These are phyloP conservation scores for Pediacus dermestoides DNA, from an alignment of 2,888 invertebrate genomes.

Conservation along the genomic window DNA sequence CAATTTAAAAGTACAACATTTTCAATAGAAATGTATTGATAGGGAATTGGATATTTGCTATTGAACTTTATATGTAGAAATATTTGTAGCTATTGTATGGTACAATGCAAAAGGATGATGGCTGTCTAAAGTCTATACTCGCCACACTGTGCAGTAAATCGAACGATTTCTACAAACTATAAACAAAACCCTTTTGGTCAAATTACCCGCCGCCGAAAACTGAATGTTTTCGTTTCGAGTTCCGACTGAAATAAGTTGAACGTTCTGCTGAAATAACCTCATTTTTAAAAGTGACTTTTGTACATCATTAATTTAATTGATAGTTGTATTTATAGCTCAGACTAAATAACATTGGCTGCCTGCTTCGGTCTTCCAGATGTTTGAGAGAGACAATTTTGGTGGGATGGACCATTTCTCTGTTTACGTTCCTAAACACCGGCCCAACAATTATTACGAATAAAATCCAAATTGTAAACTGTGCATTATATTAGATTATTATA, in stretches of 20 bases:
- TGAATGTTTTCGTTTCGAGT: too few species aligned
- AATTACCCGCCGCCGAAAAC: too few species aligned
- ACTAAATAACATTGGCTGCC: slow-evolving; percentile 40
- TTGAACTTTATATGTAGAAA: slow-evolving; percentile 23
- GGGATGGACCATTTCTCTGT: slow-evolving; percentile 30
- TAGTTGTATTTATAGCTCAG: slow-evolving; percentile 46
- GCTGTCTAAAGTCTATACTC: too few species aligned
- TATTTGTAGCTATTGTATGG: slow-evolving; percentile 19
- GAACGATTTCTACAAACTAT: too few species aligned
- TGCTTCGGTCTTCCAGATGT: slow-evolving; percentile 33
- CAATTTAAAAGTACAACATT: slow-evolving; percentile 37
- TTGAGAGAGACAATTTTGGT: slow-evolving; percentile 38
- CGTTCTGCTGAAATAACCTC: slow-evolving; percentile 42
- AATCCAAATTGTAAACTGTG: too few species aligned
- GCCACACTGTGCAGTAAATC: too few species aligned
- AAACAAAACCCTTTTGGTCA: too few species aligned
- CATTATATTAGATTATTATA: too few species aligned
- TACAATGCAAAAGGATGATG: too few species aligned
- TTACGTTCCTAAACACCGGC: slow-evolving; percentile 2
- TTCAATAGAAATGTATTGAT: slow-evolving; percentile 34
- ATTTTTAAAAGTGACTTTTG: slow-evolving; percentile 43
- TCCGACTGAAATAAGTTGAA: slow-evolving; percentile 37
- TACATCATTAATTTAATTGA: slow-evolving; percentile 42
- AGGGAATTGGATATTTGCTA: slow-evolving; percentile 22
- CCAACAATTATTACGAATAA: slow-evolving; percentile 1